Evolutionary conservation across 2,113 vertebrate species (phyloP), one percentile per base, ranked within the genome.

Genomic region (Daubentonia madagascariensis): DNA sequence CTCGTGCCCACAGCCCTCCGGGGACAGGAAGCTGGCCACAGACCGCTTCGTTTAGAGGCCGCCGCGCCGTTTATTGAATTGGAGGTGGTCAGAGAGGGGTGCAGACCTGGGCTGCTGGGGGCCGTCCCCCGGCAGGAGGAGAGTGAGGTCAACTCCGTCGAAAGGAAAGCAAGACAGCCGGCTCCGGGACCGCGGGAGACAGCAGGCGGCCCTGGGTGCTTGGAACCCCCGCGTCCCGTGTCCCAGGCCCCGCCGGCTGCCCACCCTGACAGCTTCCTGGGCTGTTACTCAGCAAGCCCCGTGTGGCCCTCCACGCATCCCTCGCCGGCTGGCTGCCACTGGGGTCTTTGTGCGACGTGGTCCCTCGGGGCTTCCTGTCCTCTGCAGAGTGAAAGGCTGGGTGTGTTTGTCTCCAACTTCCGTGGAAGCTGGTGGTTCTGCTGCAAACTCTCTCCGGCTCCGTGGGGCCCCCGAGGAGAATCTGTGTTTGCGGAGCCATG

Each of bases 361-460:
- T 63, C 25, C 12, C 73, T 30, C 5, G 7, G 23, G 17, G 20
- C 40, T 28, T 1, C 3, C 8, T 12, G 9, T n/a, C 12, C 43
- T 8, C 35, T 67, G 75, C n/a, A 43, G 25, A 50, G 32, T 2
- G 40, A 61, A 23, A 28, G 52, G 8, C 54, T 52, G 43, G 17
- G 22, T 23, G 35, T 22, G 6, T 16, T 50, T 20, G 5, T 50
- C 57, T 40, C 32, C 20, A 65, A 2, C 3, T 1, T 43, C 23
- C 1, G 11, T 9, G 32, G 45, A 28, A 68, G 48, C 32, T 32
- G 9, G 8, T 8, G 37, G 9, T 20, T 78, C 48, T 67, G 59
- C 45, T 3, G 0, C 0, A 1, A 67, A 37, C 50, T 10, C 16
- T 35, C 25, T 35, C 45, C 0, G 4, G 37, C 37, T 45, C 32